Percentiles rank a stretch among this genome's conserved stretches.
Conservation (phyloP, 2,797 vertebrate species). For the Erethizon dorsatum region DNA sequence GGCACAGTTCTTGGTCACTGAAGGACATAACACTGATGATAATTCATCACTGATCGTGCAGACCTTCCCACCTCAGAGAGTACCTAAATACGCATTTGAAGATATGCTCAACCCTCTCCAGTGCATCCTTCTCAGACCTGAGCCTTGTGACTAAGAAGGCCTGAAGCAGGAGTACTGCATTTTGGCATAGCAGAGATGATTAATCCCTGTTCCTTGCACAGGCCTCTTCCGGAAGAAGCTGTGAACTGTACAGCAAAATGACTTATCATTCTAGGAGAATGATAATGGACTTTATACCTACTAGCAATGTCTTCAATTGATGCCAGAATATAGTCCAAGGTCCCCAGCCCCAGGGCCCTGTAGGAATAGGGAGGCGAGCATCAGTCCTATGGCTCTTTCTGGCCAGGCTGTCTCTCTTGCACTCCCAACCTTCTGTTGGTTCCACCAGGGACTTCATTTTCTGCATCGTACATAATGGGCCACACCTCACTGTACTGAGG, state of each 20-base stretch:
- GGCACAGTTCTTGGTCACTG: not conserved
- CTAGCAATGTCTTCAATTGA: not conserved
- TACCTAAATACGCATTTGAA: not conserved
- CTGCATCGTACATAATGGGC: not conserved
- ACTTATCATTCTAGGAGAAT: not conserved
- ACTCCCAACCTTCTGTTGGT: too few species aligned
- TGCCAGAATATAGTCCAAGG: not conserved
- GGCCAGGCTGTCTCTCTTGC: not conserved
- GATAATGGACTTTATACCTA: not conserved
- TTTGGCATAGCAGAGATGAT: not conserved
- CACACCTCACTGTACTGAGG: not conserved
- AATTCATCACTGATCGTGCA: not conserved
- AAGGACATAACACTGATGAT: not conserved
- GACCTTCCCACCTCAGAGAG: not conserved
- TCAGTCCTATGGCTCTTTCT: not conserved
- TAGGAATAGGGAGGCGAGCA: not conserved
- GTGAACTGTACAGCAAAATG: not conserved
- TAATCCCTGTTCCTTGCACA: not conserved
- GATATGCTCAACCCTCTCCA: not conserved
- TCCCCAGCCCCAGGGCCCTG: not conserved
- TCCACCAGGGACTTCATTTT: not conserved
- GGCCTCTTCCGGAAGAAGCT: not conserved
- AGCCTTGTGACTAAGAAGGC: not conserved
- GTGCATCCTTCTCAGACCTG: not conserved
- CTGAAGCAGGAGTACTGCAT: not conserved